Evolutionary conservation across 2,113 vertebrate species (phyloP), one percentile per base, ranked within the genome.

Genomic region (Mobula hypostoma): DNA sequence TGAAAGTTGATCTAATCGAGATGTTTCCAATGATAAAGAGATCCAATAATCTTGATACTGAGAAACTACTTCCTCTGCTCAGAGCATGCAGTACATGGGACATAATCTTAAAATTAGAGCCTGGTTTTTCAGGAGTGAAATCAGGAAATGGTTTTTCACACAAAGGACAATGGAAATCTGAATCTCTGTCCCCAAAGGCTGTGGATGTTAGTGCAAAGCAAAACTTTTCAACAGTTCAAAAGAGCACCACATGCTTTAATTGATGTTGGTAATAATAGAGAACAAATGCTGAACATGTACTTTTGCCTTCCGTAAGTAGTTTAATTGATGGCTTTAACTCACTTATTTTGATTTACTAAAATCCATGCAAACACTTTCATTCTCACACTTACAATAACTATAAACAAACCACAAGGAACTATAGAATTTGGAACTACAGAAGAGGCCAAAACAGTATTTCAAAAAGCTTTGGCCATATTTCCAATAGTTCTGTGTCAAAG

Each of bases 211-310:
- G 58, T 88, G 63, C 15, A 66, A 32, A 29, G n/a, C 63, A 88
- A 87, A 66, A 66, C 29, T 12, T 61, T 32, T 32, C 82, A 83
- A 29, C 63, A 63, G 85, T 88, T 88, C 85, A 88, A 88, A 88
- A 88, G 85, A 88, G 85, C 85, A 88, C 63, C 85, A 88, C 7
- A 66, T 12, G 58, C 85, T 88, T 66, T 88, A 88, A 88, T 66
- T 66, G n/a, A 88, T 88, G 85, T 88, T 88, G 85, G 85, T 88
- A 88, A 63, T 88, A 88, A 88, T 88, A 88, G 85, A 88, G 58
- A 88, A 88, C 85, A 88, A 88, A 66, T n/a, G 14, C 58, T 66
- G n/a, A 88, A 88, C 85, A 88, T 88, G 61, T 63, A 63, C 85
- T 66, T 88, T 66, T 66, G 61, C 63, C 85, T 88, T 88, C 85